A percentile compares a stretch with the other conserved stretches of the same genome.
phyloP scores from a whole-genome alignment of 2,888 invertebrate species.

The Cinara cedri region DNA sequence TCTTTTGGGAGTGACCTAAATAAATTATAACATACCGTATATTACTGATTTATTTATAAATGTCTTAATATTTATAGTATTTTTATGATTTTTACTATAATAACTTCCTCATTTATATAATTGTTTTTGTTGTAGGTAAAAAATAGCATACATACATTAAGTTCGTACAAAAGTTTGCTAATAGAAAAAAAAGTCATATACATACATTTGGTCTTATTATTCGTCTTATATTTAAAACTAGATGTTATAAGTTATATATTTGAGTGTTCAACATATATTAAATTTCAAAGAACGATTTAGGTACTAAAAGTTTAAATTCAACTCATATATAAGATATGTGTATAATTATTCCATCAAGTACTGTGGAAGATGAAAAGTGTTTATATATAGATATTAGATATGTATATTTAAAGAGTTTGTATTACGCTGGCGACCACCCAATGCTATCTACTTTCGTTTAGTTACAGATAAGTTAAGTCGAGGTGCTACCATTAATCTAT shows the following conservation, averaged over 20 bases:
- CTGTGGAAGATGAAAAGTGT: background rate
- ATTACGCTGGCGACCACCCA: background rate
- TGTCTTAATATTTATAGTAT: too few relatives aligned
- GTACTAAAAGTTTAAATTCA: background rate
- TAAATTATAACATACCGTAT: too few relatives aligned
- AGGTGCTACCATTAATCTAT: conserved; percentile 40
- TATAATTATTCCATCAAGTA: background rate
- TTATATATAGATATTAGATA: background rate
- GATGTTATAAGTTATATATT: background rate
- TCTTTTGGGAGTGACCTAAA: too few relatives aligned
- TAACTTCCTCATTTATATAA: background rate
- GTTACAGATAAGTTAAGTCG: conserved; percentile 12
- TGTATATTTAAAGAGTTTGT: background rate
- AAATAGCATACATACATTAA: too few relatives aligned
- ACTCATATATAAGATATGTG: background rate
- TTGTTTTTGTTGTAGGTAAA: too few relatives aligned
- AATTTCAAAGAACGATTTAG: background rate
- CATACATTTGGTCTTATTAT: too few relatives aligned
- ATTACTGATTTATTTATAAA: too few relatives aligned
- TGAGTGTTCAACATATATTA: background rate
- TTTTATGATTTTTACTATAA: too few relatives aligned
- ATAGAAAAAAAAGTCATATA: too few relatives aligned
- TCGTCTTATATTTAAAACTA: background rate
- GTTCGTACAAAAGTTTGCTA: too few relatives aligned
- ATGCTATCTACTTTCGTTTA: background rate